A percentile compares a stretch with the other conserved stretches of the same genome.
phyloP scores from a whole-genome alignment of 1,140 invertebrate genomes.

The Copidosoma floridanum region DNA sequence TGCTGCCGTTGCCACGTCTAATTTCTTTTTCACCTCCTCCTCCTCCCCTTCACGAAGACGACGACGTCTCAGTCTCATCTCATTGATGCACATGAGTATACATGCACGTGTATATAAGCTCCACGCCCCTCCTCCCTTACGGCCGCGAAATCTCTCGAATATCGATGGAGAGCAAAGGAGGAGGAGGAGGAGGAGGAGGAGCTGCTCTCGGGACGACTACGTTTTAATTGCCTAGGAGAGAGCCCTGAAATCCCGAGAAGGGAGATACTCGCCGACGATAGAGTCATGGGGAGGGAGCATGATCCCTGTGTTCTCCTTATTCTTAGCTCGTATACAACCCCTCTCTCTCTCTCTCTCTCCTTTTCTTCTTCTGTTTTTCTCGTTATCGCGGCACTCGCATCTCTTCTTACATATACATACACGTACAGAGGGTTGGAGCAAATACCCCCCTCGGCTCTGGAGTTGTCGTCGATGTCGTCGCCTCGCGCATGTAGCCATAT shows the following conservation, averaged over 20 bases:
- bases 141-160: slow-evolving; percentile 34
- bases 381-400: slow-evolving; percentile 13
- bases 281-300: slow-evolving; percentile 7
- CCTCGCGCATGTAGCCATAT: too few species aligned
- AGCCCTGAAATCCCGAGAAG: slow-evolving; percentile 29
- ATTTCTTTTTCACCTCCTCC: background rate
- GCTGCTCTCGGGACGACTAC: slow-evolving; percentile 34
- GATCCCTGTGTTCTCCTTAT: background rate
- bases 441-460: too few species aligned
- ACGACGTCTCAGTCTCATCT: slow-evolving; percentile 18
- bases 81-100: background rate
- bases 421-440: too few species aligned
- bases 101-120: too few species aligned
- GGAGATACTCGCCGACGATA: slow-evolving; percentile 20
- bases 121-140: too few species aligned
- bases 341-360: slow-evolving; percentile 16
- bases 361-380: background rate
- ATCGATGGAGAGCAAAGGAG: too few species aligned
- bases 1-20: background rate
- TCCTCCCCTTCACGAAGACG: too few species aligned
- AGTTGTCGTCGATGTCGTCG: too few species aligned
- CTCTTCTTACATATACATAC: background rate
- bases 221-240: slow-evolving; percentile 46
- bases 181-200: background rate
- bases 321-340: too few species aligned